Percentiles rank a stretch among this genome's conserved stretches.
Conservation (phyloP, 92 coral and sea anemone genomes). For the Parazoanthus darwini region DNA sequence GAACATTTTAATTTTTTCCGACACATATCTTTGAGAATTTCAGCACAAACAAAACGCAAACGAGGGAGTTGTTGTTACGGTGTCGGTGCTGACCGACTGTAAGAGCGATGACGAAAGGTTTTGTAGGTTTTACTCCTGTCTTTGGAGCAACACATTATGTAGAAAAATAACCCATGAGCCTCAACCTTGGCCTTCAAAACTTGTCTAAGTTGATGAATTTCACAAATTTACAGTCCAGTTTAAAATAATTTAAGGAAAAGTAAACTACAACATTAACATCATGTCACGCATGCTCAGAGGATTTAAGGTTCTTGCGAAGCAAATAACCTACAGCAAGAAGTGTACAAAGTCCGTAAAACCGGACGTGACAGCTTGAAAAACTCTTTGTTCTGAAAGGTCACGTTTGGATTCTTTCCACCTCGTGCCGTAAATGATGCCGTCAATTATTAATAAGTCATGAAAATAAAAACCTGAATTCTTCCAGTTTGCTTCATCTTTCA, state of each 20-base stretch:
- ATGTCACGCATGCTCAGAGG: not conserved
- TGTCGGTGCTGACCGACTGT: not conserved
- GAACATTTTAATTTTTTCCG: not conserved
- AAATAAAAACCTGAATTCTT: not conserved
- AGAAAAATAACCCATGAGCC: not conserved
- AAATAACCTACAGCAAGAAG: not conserved
- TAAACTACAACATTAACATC: not conserved
- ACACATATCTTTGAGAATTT: not conserved
- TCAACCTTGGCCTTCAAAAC: not conserved
- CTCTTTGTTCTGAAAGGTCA: slow-evolving; percentile 13
- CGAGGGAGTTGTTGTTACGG: not conserved
- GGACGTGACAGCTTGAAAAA: slow-evolving; percentile 26
- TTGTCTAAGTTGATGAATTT: not conserved
- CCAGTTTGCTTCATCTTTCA: not conserved
- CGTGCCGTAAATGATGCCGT: slow-evolving; percentile 1
- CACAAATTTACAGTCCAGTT: not conserved
- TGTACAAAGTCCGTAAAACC: not conserved
- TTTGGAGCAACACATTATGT: no score
- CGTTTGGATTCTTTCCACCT: not conserved
- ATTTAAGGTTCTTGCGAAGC: not conserved
- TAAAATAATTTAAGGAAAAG: no score
- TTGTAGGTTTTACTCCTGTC: no score
- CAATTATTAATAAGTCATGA: slow-evolving; percentile 5
- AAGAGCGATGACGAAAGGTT: not conserved
- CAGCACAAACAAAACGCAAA: not conserved